Percentiles rank a stretch among this genome's conserved stretches.
phyloP scores from a whole-genome alignment of 2,113 vertebrate genomes.

The Onychostruthus taczanowskii region DNA sequence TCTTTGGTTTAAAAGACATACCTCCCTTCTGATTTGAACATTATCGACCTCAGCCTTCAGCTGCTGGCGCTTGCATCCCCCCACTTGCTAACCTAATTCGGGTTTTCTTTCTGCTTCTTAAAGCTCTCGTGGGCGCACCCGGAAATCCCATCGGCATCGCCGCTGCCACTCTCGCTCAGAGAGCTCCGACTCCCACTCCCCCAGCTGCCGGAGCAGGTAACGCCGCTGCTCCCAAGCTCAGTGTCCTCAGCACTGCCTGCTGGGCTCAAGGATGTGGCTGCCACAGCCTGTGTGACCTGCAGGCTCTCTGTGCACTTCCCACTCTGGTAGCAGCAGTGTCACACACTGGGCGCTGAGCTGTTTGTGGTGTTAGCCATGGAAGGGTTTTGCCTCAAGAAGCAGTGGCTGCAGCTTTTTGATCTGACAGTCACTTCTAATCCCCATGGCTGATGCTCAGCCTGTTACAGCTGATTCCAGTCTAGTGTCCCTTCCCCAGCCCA shows the following conservation, averaged over 20 bases:
- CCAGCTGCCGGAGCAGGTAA: slow-evolving; percentile 84
- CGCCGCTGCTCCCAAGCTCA: rapidly evolving
- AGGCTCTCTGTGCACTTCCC: neutral
- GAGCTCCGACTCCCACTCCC: slow-evolving; percentile 79
- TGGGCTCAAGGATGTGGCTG: neutral
- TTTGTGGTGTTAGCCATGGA: neutral
- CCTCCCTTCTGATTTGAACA: neutral
- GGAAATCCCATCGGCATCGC: slow-evolving; percentile 78
- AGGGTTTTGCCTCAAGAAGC: neutral
- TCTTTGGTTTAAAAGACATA: neutral
- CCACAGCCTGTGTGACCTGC: neutral
- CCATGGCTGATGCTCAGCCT: neutral
- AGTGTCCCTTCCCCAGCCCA: neutral
- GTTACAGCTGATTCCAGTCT: neutral
- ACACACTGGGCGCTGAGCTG: neutral
- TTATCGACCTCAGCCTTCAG: neutral
- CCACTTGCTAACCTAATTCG: neutral
- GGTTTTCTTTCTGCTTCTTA: neutral
- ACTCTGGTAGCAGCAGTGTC: neutral
- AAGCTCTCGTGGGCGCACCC: slow-evolving; percentile 82
- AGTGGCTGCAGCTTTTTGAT: neutral
- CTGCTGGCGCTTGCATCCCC: neutral
- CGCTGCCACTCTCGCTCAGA: slow-evolving; percentile 79
- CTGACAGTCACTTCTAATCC: slow-evolving; percentile 19
- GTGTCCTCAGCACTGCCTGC: rapidly evolving